phyloP scores from a whole-genome alignment of 2,113 vertebrate species.

The Chloroceryle aenea region DNA sequence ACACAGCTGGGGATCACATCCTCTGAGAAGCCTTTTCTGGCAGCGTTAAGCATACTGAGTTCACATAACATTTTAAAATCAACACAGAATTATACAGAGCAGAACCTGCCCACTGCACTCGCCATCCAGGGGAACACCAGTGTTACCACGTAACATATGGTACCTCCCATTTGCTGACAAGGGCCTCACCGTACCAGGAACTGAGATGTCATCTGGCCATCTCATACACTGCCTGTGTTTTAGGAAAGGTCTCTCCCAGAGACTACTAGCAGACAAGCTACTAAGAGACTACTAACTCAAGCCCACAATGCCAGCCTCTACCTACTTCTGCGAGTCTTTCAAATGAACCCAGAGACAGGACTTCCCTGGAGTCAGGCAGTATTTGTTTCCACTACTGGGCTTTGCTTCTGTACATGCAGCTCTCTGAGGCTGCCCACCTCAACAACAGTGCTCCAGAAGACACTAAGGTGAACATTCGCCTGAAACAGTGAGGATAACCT shows the following conservation, averaged over 20 bases:
- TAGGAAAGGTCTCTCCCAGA: background rate
- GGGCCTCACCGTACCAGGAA: background rate
- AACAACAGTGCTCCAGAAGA: background rate
- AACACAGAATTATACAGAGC: background rate
- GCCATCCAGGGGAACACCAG: background rate
- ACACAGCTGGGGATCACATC: background rate
- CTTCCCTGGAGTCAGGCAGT: background rate
- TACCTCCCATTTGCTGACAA: background rate
- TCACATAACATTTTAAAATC: background rate
- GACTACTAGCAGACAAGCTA: background rate
- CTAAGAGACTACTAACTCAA: background rate
- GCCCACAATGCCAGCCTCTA: background rate
- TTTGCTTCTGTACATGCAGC: fast-evolving
- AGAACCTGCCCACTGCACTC: background rate
- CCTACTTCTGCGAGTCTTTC: background rate
- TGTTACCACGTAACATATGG: fast-evolving
- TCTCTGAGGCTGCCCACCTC: background rate
- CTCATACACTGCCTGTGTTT: background rate
- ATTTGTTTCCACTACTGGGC: background rate
- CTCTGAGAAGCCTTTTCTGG: background rate
- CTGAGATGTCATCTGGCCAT: fast-evolving
- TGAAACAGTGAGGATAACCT: background rate
- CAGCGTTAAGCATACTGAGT: background rate
- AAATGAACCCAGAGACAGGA: background rate
- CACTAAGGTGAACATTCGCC: background rate